phyloP scores from a whole-genome alignment of 2,113 vertebrate species.

The Martes martes region DNA sequence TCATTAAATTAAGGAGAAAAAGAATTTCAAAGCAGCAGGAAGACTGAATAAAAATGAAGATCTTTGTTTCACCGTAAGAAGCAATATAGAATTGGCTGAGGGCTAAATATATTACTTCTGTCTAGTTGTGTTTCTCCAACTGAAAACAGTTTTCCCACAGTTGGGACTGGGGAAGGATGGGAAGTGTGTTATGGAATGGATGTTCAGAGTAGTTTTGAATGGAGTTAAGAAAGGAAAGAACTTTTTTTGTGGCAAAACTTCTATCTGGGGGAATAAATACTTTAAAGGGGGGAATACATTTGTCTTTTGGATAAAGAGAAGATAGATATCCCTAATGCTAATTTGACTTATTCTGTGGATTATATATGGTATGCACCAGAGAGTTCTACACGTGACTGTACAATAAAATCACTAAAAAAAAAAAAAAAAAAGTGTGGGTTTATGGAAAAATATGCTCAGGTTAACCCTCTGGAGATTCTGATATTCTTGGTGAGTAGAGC shows the following conservation, averaged over 20 bases:
- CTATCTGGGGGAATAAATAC: background rate
- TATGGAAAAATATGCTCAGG: background rate
- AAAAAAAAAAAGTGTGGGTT: background rate
- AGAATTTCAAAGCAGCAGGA: background rate
- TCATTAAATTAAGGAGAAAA: constrained; percentile 5
- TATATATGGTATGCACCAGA: background rate
- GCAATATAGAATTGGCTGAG: background rate
- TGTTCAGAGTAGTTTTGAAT: background rate
- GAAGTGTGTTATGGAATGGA: background rate
- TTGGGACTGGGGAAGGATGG: background rate
- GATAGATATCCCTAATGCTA: background rate
- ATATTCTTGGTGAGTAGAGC: background rate
- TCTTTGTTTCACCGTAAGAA: background rate
- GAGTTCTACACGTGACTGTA: background rate
- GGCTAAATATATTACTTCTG: background rate
- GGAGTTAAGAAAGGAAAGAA: background rate
- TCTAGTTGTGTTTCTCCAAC: background rate
- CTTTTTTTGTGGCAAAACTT: background rate
- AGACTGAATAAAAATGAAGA: background rate
- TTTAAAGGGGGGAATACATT: background rate
- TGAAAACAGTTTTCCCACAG: background rate
- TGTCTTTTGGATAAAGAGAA: background rate
- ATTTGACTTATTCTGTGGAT: background rate
- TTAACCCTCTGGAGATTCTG: background rate
- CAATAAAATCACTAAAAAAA: background rate